Conservation (phyloP, 2,113 vertebrate genomes). For the Nothoprocta perdicaria region DNA sequence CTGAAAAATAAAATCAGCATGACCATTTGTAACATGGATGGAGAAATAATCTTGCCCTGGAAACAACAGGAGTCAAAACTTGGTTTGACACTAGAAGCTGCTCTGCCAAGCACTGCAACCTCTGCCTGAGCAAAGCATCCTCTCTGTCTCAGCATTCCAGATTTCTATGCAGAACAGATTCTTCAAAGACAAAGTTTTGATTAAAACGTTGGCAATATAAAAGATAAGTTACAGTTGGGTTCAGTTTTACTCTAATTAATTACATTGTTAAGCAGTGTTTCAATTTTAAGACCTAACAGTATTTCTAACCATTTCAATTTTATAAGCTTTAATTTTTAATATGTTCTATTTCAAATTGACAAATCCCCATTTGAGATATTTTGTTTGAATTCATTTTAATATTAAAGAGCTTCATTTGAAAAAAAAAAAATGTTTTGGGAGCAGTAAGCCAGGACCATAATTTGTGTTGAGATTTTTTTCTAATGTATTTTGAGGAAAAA, state of each 20-base stretch:
- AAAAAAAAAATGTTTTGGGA: neutral
- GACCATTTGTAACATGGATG: neutral
- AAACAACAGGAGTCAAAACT: neutral
- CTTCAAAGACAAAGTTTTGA: neutral
- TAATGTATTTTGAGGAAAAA: neutral
- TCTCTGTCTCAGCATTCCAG: neutral
- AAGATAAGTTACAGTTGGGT: neutral
- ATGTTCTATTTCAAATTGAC: neutral
- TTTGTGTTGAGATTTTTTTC: neutral
- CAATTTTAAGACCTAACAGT: neutral
- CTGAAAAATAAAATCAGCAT: neutral
- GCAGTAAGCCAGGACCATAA: neutral
- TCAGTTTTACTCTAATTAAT: neutral
- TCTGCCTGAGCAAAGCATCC: neutral
- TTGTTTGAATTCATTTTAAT: neutral
- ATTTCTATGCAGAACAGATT: neutral
- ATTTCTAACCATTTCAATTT: neutral
- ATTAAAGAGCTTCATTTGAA: neutral
- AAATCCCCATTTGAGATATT: neutral
- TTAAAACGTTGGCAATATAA: constrained; percentile 1
- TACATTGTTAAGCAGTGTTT: neutral
- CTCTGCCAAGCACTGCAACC: neutral
- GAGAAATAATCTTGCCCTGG: neutral
- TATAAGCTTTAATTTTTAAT: neutral
- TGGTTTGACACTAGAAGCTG: neutral